A percentile compares a stretch with the other conserved stretches of the same genome.
phyloP scores from a whole-genome alignment of 2,888 invertebrate genomes.

The Eucera pruinosa region DNA sequence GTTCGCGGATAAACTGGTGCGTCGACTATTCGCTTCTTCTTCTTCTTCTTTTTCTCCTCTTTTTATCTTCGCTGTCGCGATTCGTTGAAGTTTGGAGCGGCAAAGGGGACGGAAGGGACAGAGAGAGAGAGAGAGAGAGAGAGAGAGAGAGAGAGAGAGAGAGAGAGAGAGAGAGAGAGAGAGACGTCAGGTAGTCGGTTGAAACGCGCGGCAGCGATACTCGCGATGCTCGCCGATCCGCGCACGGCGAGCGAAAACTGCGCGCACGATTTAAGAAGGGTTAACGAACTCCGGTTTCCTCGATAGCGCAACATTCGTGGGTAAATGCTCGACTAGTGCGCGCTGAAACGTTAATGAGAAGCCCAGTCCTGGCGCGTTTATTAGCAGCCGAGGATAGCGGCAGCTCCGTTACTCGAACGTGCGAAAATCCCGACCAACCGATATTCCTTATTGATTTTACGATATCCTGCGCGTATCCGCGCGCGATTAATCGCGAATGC shows the following conservation, averaged over 20 bases:
- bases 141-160: too few relatives aligned
- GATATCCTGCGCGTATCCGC: constrained; percentile 15
- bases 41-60: background rate
- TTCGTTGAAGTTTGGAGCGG: too few relatives aligned
- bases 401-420: constrained; percentile 18
- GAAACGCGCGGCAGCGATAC: too few relatives aligned
- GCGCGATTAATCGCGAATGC: constrained; percentile 3
- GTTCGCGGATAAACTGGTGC: constrained; percentile 43
- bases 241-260: background rate
- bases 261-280: constrained; percentile 41
- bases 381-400: constrained; percentile 13
- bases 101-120: too few relatives aligned
- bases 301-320: constrained; percentile 56
- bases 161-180: too few relatives aligned
- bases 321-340: constrained; percentile 41
- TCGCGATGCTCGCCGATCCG: too few relatives aligned
- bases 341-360: constrained; percentile 48
- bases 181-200: too few relatives aligned
- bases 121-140: too few relatives aligned
- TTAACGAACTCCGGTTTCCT: constrained; percentile 53
- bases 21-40: background rate
- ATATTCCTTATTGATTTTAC: constrained; percentile 36
- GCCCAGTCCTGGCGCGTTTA: constrained; percentile 26
- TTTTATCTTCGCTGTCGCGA: too few relatives aligned
- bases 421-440: constrained; percentile 26